Percentiles rank a stretch among this genome's conserved stretches.
These are phyloP conservation scores for Drosophila miranda DNA, from an alignment of 1,140 invertebrate species.

Conservation along the genomic window DNA sequence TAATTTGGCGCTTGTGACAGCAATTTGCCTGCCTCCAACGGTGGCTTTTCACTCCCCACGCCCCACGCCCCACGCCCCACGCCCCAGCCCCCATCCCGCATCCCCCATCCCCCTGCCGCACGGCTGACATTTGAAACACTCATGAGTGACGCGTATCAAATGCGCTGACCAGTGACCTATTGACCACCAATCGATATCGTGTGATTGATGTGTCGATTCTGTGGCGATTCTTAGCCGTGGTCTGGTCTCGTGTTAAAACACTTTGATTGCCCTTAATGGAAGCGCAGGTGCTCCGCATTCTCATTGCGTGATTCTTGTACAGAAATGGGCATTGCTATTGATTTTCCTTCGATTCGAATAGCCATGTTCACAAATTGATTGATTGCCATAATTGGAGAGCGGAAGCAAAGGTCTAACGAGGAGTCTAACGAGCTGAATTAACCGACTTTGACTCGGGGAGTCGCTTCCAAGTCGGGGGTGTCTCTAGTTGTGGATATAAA, in stretches of 20 bases:
- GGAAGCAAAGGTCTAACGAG: conserved; percentile 27
- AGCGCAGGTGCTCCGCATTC: conserved; percentile 36
- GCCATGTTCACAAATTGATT: conserved; percentile 52
- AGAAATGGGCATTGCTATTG: conserved; percentile 47
- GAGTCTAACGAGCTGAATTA: conserved; percentile 19
- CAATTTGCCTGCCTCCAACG: conserved; percentile 58
- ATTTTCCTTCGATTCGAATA: conserved; percentile 39
- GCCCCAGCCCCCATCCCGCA: neutral
- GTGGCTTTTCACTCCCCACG: neutral
- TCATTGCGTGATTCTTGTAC: conserved; percentile 19
- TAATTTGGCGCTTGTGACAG: conserved; percentile 76
- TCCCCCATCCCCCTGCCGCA: neutral
- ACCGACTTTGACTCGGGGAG: neutral
- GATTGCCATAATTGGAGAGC: conserved; percentile 59
- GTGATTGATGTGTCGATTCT: conserved; percentile 48
- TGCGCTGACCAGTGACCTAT: conserved; percentile 38
- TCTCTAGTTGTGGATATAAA: too few relatives aligned
- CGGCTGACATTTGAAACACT: conserved; percentile 34
- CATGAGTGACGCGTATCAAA: conserved; percentile 36
- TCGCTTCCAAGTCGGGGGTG: neutral
- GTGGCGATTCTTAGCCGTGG: neutral
- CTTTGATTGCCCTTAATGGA: conserved; percentile 65
- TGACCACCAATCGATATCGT: conserved; percentile 33
- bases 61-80: neutral
- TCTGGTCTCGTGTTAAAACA: conserved; percentile 51